Conservation (phyloP, 2,797 vertebrate genomes). For the Eospalax fontanierii region DNA sequence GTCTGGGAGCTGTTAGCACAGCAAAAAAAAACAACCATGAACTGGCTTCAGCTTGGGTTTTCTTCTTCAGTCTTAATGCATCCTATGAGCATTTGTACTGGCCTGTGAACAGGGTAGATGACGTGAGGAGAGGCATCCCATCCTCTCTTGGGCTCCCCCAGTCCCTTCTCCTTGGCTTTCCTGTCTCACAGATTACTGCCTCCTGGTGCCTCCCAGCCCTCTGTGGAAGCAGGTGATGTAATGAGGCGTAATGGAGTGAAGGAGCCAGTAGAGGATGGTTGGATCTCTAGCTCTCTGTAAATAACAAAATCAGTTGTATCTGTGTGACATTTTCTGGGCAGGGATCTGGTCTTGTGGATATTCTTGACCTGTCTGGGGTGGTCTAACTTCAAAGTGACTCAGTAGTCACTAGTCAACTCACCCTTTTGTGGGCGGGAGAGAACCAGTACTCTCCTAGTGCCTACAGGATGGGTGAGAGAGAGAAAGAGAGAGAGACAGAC, state of each 20-base stretch:
- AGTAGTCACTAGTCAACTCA: not conserved
- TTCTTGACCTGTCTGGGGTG: not conserved
- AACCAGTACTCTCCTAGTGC: not conserved
- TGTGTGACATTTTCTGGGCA: not conserved
- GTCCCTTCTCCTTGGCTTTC: not conserved
- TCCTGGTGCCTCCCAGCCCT: not conserved
- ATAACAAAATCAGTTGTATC: not conserved
- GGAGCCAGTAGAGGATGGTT: not conserved
- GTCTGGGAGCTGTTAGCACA: constrained; percentile 81
- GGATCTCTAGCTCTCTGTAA: not conserved
- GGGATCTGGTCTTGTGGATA: not conserved
- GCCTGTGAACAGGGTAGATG: constrained; percentile 5
- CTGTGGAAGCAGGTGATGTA: not conserved
- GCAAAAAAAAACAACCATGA: constrained; percentile 62
- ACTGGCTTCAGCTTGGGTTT: constrained; percentile 69
- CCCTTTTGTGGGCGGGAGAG: not conserved
- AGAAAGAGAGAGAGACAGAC: not conserved
- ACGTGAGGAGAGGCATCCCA: not conserved
- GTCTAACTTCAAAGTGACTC: not conserved
- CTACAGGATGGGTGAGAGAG: not conserved
- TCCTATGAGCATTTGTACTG: not conserved
- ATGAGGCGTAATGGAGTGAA: constrained; percentile 9
- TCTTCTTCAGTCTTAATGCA: constrained; percentile 63
- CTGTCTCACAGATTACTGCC: not conserved
- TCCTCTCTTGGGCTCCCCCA: accelerated